These are phyloP conservation scores for Acanthopleura granulata DNA, from an alignment of 2,888 invertebrate species.

Conservation along the genomic window DNA sequence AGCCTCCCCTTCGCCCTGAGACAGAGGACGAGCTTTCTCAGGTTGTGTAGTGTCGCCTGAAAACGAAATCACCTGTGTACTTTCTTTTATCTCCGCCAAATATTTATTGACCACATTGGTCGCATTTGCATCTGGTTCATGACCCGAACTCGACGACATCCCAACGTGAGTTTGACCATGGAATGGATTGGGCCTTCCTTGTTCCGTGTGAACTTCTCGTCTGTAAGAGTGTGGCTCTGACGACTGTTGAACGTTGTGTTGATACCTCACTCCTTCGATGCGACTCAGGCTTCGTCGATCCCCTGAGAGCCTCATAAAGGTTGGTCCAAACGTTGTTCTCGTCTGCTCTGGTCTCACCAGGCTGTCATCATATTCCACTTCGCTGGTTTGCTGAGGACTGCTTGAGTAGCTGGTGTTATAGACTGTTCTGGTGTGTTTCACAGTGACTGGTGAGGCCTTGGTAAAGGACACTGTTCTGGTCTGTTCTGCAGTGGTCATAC, in stretches of 20 bases:
- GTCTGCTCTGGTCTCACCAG: not conserved
- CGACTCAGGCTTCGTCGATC: not conserved
- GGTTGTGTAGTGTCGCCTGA: not conserved
- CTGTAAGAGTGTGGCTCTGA: too few species aligned
- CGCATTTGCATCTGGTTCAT: not conserved
- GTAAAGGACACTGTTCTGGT: too few species aligned
- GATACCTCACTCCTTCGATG: not conserved
- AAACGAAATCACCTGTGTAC: not conserved
- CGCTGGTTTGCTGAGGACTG: not conserved
- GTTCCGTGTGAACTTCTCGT: too few species aligned
- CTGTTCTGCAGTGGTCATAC: too few species aligned
- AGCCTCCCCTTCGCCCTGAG: not conserved
- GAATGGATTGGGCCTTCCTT: too few species aligned
- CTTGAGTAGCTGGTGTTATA: too few species aligned
- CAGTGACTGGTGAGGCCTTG: too few species aligned
- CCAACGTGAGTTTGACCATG: too few species aligned
- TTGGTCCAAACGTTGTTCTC: conserved; percentile 6
- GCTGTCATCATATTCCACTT: not conserved
- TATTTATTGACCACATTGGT: not conserved
- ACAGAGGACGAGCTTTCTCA: not conserved
- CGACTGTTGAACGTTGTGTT: too few species aligned
- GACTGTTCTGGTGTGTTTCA: too few species aligned
- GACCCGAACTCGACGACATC: too few species aligned
- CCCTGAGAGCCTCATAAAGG: not conserved
- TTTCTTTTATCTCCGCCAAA: not conserved